Percentiles rank a stretch among this genome's conserved stretches.
phyloP scores from a whole-genome alignment of 2,797 vertebrate genomes.

The Lepilemur ruficaudatus region DNA sequence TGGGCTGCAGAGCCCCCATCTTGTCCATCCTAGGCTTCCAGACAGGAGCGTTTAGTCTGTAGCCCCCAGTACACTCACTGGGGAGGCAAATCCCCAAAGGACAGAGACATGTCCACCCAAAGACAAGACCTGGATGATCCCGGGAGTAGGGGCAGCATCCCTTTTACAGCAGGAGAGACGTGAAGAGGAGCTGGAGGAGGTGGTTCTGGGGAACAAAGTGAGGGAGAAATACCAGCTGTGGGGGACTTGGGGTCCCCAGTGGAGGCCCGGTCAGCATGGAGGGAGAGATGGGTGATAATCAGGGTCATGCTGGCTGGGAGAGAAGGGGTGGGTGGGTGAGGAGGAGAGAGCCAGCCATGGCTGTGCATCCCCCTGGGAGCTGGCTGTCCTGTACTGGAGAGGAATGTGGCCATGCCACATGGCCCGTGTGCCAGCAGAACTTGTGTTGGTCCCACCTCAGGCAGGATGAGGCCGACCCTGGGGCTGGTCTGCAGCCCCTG shows the following conservation, averaged over 20 bases:
- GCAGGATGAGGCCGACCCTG: not conserved
- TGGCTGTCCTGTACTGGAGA: not conserved
- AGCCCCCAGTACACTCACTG: not conserved
- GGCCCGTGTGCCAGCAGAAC: not conserved
- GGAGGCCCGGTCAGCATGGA: not conserved
- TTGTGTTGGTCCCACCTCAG: not conserved
- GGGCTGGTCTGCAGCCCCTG: fast-evolving
- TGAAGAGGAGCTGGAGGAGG: not conserved
- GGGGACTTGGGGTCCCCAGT: not conserved
- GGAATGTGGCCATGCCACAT: not conserved
- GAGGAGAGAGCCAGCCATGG: not conserved
- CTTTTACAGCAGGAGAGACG: not conserved
- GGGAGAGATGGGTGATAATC: not conserved
- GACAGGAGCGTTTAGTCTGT: not conserved
- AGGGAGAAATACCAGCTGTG: fast-evolving
- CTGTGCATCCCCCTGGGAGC: not conserved
- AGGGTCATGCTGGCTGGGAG: not conserved
- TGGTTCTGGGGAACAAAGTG: not conserved
- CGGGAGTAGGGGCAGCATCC: too few relatives aligned
- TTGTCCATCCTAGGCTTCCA: not conserved
- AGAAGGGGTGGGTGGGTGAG: not conserved
- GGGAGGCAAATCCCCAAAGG: not conserved
- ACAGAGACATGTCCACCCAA: not conserved
- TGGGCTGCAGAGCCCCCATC: not conserved
- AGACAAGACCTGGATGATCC: not conserved